phyloP scores from a whole-genome alignment of 2,888 invertebrate species.

The Stomorhina lunata region DNA sequence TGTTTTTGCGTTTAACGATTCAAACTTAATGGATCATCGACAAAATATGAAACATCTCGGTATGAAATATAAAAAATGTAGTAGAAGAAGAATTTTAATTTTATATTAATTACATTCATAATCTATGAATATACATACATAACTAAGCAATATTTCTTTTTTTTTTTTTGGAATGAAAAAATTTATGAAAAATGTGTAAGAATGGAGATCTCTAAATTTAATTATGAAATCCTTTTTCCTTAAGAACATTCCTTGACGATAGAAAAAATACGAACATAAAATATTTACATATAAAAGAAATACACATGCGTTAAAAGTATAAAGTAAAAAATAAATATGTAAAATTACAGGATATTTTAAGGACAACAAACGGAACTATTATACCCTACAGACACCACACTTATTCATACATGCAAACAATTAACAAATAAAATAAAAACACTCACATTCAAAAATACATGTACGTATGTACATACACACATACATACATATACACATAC shows the following conservation, averaged over 20 bases:
- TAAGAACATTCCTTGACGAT: slow-evolving; percentile 15
- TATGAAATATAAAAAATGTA: too few relatives aligned
- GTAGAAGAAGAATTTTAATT: too few relatives aligned
- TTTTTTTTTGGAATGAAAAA: too few relatives aligned
- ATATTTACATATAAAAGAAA: background rate
- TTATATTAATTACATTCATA: too few relatives aligned
- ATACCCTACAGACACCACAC: slow-evolving; percentile 23
- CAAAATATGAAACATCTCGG: too few relatives aligned
- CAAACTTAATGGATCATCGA: too few relatives aligned
- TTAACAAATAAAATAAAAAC: background rate
- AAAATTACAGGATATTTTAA: slow-evolving; percentile 59
- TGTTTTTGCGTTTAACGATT: too few relatives aligned
- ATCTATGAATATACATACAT: background rate
- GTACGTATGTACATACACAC: background rate
- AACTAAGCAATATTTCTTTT: too few relatives aligned
- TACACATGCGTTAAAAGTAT: background rate
- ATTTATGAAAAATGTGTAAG: background rate
- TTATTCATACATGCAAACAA: background rate
- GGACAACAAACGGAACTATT: slow-evolving; percentile 50
- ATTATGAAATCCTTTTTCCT: background rate
- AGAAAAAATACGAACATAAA: background rate
- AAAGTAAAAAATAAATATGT: background rate
- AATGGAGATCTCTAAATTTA: slow-evolving; percentile 5
- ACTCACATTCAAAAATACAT: background rate
- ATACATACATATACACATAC: background rate